These are phyloP conservation scores for Agrochola macilenta DNA, from an alignment of 2,888 invertebrate genomes.

Conservation along the genomic window DNA sequence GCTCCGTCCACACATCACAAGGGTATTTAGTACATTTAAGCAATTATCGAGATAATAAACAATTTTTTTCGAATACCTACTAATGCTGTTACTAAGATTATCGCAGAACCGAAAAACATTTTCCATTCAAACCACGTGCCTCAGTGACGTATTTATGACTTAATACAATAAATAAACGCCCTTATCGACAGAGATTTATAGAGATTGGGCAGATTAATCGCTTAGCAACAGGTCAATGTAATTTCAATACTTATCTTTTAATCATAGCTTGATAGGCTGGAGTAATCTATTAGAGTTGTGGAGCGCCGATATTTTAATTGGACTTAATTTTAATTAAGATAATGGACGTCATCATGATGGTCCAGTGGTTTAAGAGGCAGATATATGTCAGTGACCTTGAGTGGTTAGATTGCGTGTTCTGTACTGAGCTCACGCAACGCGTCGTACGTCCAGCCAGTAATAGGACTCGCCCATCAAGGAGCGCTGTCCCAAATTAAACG, in stretches of 20 bases:
- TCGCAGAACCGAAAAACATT: slow-evolving; percentile 16
- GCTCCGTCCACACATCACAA: background rate
- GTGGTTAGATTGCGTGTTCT: too few relatives aligned
- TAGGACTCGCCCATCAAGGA: too few relatives aligned
- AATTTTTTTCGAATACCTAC: too few relatives aligned
- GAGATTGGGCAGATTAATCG: slow-evolving; percentile 41
- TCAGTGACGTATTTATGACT: slow-evolving; percentile 32
- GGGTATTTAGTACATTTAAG: background rate
- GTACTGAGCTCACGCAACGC: too few relatives aligned
- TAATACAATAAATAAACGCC: slow-evolving; percentile 24
- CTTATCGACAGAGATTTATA: slow-evolving; percentile 49
- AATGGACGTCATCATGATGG: too few relatives aligned
- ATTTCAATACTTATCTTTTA: slow-evolving; percentile 25
- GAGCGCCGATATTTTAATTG: background rate
- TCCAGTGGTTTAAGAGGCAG: too few relatives aligned
- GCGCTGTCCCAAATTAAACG: too few relatives aligned
- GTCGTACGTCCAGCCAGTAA: too few relatives aligned
- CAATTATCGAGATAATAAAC: background rate
- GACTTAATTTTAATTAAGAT: background rate
- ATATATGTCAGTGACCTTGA: too few relatives aligned
- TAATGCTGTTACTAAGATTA: background rate
- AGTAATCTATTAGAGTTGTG: slow-evolving; percentile 6
- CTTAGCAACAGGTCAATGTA: slow-evolving; percentile 34
- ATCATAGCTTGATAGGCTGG: slow-evolving; percentile 5
- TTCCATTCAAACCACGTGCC: slow-evolving; percentile 18